phyloP scores from a whole-genome alignment of 1,140 invertebrate species.

The Maconellicoccus hirsutus region DNA sequence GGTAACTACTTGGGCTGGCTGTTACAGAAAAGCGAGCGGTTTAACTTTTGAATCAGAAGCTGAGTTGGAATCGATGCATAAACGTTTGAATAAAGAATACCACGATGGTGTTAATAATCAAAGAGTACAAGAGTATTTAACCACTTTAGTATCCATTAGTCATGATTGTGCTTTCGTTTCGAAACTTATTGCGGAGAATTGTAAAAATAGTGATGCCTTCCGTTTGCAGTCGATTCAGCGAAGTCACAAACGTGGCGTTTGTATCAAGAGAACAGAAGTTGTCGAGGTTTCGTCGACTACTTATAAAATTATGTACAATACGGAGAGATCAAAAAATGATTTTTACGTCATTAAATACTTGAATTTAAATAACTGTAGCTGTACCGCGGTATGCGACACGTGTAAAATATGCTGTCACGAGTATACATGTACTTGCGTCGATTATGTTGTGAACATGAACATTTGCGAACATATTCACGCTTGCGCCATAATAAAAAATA shows the following conservation, averaged over 20 bases:
- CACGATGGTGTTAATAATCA: not conserved
- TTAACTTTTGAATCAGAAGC: slow-evolving; percentile 1
- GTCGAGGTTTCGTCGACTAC: not conserved
- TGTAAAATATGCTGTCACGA: slow-evolving; percentile 11
- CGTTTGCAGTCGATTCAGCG: not conserved
- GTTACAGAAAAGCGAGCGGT: not conserved
- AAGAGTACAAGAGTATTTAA: not conserved
- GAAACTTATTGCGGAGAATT: not conserved
- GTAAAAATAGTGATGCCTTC: not conserved
- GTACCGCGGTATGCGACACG: not conserved
- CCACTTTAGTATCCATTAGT: not conserved
- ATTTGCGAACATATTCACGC: slow-evolving; percentile 12
- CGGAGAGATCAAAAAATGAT: not conserved
- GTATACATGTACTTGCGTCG: slow-evolving; percentile 1
- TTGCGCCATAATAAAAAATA: not conserved
- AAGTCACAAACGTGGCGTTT: slow-evolving; percentile 13
- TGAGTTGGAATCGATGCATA: not conserved
- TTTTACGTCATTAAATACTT: not conserved
- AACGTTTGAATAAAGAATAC: not conserved
- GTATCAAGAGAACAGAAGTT: not conserved
- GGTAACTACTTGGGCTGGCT: not conserved
- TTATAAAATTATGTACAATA: not conserved
- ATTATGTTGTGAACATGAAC: not conserved
- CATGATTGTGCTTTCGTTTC: not conserved
- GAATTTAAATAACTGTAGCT: not conserved